These are phyloP conservation scores for Pangasius larnaudii DNA, from an alignment of 2,797 vertebrate species.

Conservation along the genomic window DNA sequence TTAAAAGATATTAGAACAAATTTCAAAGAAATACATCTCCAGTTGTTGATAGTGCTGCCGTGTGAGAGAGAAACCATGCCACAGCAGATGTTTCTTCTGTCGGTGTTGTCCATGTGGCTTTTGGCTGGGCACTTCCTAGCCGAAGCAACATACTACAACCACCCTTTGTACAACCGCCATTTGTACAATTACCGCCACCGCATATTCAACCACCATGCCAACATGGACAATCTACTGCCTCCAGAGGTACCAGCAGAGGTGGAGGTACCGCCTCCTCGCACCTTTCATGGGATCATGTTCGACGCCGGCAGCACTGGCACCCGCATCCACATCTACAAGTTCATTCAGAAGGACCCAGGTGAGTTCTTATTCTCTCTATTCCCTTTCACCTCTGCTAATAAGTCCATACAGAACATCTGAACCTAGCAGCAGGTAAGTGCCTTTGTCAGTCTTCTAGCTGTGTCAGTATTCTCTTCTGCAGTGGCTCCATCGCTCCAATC, in stretches of 20 bases:
- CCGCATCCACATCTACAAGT: conserved; percentile 95
- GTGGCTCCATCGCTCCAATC: conserved; percentile 19
- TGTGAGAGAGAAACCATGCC: conserved; percentile 68
- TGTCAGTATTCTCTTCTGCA: conserved; percentile 17
- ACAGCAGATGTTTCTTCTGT: conserved; percentile 67
- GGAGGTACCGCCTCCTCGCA: conserved; percentile 58
- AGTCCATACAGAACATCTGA: conserved; percentile 15
- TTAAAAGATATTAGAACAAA: conserved; percentile 1
- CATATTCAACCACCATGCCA: conserved; percentile 71
- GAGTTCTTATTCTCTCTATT: conserved; percentile 53
- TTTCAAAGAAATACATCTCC: conserved; percentile 52
- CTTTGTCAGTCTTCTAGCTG: conserved; percentile 32
- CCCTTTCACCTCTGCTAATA: not conserved
- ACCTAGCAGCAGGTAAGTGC: conserved; percentile 7
- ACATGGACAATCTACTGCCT: conserved; percentile 80
- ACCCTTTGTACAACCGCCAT: conserved; percentile 75
- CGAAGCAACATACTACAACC: conserved; percentile 80
- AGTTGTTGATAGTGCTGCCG: conserved; percentile 39
- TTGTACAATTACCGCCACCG: conserved; percentile 68
- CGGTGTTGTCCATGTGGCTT: conserved; percentile 71
- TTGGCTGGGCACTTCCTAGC: conserved; percentile 73
- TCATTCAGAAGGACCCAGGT: conserved; percentile 92
- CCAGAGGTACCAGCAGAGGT: conserved; percentile 70
- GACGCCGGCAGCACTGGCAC: conserved; percentile 98
- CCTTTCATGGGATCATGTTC: conserved; percentile 95